phyloP scores from a whole-genome alignment of 2,113 vertebrate genomes.

The Aspidoscelis tigris region DNA sequence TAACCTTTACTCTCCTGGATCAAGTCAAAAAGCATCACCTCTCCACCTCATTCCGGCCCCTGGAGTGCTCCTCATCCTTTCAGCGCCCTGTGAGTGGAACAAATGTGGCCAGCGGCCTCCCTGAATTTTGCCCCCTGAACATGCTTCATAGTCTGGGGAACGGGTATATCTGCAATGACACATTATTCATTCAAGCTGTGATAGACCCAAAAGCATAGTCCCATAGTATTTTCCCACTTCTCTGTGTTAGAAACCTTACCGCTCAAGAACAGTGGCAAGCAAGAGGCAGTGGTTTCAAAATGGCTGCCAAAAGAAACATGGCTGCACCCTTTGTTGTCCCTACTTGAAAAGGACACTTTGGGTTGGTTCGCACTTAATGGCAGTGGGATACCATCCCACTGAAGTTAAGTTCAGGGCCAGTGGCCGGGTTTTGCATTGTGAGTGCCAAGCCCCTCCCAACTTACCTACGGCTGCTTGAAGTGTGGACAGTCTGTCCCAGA shows the following conservation, averaged over 20 bases:
- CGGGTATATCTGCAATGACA: conserved; percentile 72
- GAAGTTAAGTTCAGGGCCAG: no score
- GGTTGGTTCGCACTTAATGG: no score
- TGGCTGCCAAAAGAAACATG: neutral
- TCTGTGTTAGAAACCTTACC: neutral
- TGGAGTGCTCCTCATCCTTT: conserved; percentile 72
- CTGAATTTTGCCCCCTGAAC: conserved; percentile 72
- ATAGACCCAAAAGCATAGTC: conserved; percentile 66
- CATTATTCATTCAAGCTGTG: conserved; percentile 75
- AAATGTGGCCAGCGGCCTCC: conserved; percentile 79
- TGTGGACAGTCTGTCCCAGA: no score
- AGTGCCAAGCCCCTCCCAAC: no score
- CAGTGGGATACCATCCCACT: no score
- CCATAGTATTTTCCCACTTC: accelerated
- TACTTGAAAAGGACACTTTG: neutral
- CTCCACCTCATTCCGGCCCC: conserved; percentile 73
- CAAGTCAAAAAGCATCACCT: conserved; percentile 75
- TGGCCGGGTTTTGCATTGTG: no score
- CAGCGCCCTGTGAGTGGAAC: conserved; percentile 72
- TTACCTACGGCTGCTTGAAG: no score
- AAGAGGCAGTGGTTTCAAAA: neutral
- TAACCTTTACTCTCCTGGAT: conserved; percentile 78
- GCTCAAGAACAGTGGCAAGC: neutral
- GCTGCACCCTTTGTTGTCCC: no score
- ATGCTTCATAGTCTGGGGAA: conserved; percentile 64